Conservation (phyloP, 2,888 invertebrate species). For the Chrysina gloriosa region DNA sequence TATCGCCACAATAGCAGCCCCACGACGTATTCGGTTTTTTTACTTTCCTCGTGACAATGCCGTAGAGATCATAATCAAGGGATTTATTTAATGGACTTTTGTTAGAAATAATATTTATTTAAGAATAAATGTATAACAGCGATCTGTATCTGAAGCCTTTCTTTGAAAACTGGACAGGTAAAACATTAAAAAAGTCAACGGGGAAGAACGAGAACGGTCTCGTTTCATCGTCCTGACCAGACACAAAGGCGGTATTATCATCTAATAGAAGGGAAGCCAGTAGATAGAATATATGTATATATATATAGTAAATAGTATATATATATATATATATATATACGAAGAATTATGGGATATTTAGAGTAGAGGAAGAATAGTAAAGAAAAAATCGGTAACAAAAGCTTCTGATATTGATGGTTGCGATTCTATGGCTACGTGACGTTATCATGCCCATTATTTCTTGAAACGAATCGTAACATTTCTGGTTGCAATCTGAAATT, state of each 20-base stretch:
- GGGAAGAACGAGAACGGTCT: conserved; percentile 14
- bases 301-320: too few species aligned
- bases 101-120: conserved; percentile 36
- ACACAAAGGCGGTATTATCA: conserved; percentile 19
- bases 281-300: conserved; percentile 11
- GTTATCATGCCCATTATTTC: conserved; percentile 11
- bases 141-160: conserved; percentile 22
- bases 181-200: conserved; percentile 34
- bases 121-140: conserved; percentile 23
- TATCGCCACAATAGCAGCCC: conserved; percentile 4
- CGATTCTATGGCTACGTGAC: not conserved
- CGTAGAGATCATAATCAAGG: conserved; percentile 23
- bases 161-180: conserved; percentile 25
- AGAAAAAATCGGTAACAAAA: conserved; percentile 7
- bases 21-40: not conserved
- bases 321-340: too few species aligned
- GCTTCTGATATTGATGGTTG: conserved; percentile 9
- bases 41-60: conserved; percentile 21
- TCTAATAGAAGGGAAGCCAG: conserved; percentile 11
- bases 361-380: not conserved
- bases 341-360: conserved; percentile 17
- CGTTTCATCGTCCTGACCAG: conserved; percentile 1
- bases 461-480: not conserved
- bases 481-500: not conserved
- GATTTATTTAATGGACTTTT: conserved; percentile 36